Evolutionary conservation across 2,888 invertebrate genomes (phyloP), one percentile per base, ranked within the genome.

Genomic region (Sarcophaga subvicina): DNA sequence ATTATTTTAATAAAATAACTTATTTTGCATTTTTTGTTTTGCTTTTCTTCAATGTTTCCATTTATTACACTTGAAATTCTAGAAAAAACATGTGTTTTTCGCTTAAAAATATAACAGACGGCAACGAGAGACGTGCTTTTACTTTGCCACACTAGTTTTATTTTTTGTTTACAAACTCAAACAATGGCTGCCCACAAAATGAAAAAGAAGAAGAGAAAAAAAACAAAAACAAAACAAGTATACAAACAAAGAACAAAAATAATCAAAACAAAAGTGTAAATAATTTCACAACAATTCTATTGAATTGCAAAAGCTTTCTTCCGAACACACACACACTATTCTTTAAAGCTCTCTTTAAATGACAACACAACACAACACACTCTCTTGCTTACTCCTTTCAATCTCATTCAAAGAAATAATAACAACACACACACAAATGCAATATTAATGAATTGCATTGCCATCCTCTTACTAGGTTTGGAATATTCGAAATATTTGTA

Each of bases 311-410:
- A 89, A 85, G 86, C 70, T 25, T 66, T 80, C 47, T 75, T 75
- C 63, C 22, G 8, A 70, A 47, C 17, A 14, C 4, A 11, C 14
- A 11, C 14, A 37, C 5, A 37, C 37, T 37, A 37, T 10, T 37
- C 54, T 54, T 54, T 54, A 14, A 54, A 54, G 54, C 89, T 90
- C 89, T 88, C 88, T 88, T 89, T 86, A 37, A 37, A 37, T 37
- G 37, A 37, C 37, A 37, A 37, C 37, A 37, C 37, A 37, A 37
- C 10, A 37, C 37, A 37, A 37, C 10, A 37, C 89, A n/a, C 27
- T 64, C 49, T 62, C 54, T 20, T 17, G 10, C 20, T 47, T 11
- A 64, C 17, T 66, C 47, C n/a, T 49, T 62, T 45, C 12, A 3
- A 22, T 66, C 37, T 14, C 54, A 54, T 54, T 14, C 17, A 54